These are phyloP conservation scores for Addax nasomaculatus DNA, from an alignment of 2,113 vertebrate genomes.

Conservation along the genomic window DNA sequence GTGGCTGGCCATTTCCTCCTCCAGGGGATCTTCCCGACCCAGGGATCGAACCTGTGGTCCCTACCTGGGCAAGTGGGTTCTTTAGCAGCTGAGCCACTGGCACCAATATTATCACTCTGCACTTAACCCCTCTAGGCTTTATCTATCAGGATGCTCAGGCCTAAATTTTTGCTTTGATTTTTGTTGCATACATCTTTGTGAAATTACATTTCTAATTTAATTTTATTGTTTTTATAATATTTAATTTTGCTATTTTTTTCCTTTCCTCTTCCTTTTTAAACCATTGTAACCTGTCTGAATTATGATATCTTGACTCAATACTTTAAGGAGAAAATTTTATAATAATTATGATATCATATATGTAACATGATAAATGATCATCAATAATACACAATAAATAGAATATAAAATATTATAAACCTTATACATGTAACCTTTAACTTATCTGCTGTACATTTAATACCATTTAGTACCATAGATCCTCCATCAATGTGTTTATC, in stretches of 20 bases:
- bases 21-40: not conserved
- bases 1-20: not conserved
- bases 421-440: not conserved
- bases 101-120: accelerated
- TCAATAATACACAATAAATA: not conserved
- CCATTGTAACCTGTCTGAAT: not conserved
- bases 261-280: not conserved
- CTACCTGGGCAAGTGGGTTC: not conserved
- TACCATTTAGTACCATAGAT: not conserved
- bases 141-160: not conserved
- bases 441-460: not conserved
- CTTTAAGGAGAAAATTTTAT: not conserved
- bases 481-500: not conserved
- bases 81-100: not conserved
- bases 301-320: not conserved
- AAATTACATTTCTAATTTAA: not conserved
- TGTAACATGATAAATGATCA: not conserved
- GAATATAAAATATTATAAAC: not conserved
- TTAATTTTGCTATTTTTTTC: not conserved
- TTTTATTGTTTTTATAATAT: not conserved
- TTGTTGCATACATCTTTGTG: not conserved
- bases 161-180: not conserved
- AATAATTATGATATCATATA: not conserved
- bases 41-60: not conserved
- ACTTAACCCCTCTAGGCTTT: not conserved